Percentiles rank a stretch among this genome's conserved stretches.
Conservation (phyloP, 2,113 vertebrate species). For the Dipodomys stephensi region DNA sequence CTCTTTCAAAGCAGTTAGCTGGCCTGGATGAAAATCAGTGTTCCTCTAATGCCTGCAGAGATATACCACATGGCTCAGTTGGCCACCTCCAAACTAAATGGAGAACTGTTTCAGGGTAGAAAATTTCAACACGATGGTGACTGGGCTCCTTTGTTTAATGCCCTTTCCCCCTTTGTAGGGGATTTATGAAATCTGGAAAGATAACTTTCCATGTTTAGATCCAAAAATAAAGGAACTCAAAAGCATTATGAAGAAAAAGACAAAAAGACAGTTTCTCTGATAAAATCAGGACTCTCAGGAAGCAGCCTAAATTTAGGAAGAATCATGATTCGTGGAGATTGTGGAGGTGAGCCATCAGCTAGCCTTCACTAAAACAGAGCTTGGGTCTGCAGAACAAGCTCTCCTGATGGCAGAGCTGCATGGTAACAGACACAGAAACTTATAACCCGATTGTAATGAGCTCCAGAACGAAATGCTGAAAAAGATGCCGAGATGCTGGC, state of each 20-base stretch:
- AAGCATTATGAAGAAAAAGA: constrained; percentile 52
- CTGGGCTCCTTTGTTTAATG: constrained; percentile 17
- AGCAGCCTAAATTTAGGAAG: not conserved
- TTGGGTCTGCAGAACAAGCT: not conserved
- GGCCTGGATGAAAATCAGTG: constrained; percentile 15
- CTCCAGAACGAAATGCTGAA: not conserved
- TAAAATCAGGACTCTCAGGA: not conserved
- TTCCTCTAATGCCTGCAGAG: not conserved
- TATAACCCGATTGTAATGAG: not conserved
- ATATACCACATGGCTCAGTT: not conserved
- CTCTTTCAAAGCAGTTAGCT: constrained; percentile 24
- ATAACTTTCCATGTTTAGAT: constrained; percentile 30
- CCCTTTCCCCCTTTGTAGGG: not conserved
- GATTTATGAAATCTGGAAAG: constrained; percentile 39
- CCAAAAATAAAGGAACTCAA: constrained; percentile 45
- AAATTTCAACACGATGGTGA: constrained; percentile 15
- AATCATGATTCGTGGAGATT: not conserved
- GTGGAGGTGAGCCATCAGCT: not conserved
- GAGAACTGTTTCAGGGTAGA: not conserved
- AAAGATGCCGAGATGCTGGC: not conserved
- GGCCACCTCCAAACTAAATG: not conserved
- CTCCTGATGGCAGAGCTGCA: not conserved
- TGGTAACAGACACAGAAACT: not conserved
- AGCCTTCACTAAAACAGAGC: not conserved
- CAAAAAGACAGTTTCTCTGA: not conserved